Evolutionary conservation across 2,797 vertebrate genomes (phyloP), one percentile per base, ranked within the genome.

Genomic region (Toxotes lorentzi): DNA sequence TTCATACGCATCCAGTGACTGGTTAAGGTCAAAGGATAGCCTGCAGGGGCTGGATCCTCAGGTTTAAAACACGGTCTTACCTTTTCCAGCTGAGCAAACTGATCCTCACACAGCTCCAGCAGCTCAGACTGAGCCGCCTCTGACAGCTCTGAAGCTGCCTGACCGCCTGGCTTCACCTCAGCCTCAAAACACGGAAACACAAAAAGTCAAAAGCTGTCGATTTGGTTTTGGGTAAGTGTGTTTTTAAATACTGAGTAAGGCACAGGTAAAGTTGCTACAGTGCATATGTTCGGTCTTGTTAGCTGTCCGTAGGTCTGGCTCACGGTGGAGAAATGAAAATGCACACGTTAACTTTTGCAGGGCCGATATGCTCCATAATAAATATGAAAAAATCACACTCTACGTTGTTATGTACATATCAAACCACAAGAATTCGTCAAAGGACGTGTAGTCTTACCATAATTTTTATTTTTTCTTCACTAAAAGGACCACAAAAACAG

Each of bases 41-140:
- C 50, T 1, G 4, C 16, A 17, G 8, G 24, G 12, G 23, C 0
- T 21, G 21, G 4, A 5, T 41, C 1, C 4, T 16, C n/a, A 9
- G n/a, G 21, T 19, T 30, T 38, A 16, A 23, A 23, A 32, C 1
- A 7, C 4, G 7, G 8, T 3, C 38, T 78, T 70, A 95, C 95
- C 91, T 93, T 91, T 30, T 94, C 87, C 34, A 95, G 89, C 69
- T 81, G 76, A 45, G 64, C 70, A 54, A 94, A 95, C 83, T 94
- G 93, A 5, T 93, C 75, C 85, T 96, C 94, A 27, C 95, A 96
- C n/a, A 87, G 77, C 14, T 89, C 79, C 56, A 95, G 11, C 68
- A 96, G 78, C 81, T 93, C 92, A 0, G 45, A 35, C 58, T 88
- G 86, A 27, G 93, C 91, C 1, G 79, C 81, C 70, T 93, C 90